A percentile compares a stretch with the other conserved stretches of the same genome.
Conservation (phyloP, 2,888 invertebrate species). For the Heliconius hortense region DNA sequence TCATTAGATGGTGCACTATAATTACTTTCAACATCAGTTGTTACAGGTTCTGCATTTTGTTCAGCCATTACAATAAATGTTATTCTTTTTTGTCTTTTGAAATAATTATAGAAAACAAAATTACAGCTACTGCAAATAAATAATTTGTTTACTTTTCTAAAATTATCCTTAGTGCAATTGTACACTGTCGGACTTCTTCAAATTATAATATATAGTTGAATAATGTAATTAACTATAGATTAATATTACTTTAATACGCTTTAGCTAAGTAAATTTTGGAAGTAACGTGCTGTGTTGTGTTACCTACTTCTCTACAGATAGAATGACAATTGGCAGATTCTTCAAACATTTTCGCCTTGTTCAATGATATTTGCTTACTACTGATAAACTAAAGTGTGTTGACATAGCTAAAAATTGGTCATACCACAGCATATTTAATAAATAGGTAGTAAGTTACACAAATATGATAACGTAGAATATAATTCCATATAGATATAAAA, state of each 20-base stretch:
- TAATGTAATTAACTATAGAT: neutral
- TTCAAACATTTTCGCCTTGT: neutral
- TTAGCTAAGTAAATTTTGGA: neutral
- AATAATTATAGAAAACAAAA: neutral
- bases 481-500: too few relatives aligned
- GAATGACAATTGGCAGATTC: slow-evolving; percentile 6
- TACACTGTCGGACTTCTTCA: neutral
- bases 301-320: neutral
- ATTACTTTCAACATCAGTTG: slow-evolving; percentile 66
- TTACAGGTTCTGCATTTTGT: slow-evolving; percentile 61
- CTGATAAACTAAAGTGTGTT: too few relatives aligned
- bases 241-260: neutral
- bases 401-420: too few relatives aligned
- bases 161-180: neutral
- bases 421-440: too few relatives aligned
- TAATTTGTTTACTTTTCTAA: slow-evolving; percentile 9
- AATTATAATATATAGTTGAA: neutral
- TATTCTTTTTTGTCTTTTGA: neutral
- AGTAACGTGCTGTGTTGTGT: neutral
- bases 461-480: too few relatives aligned
- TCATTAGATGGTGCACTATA: slow-evolving; percentile 83
- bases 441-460: too few relatives aligned
- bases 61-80: slow-evolving; percentile 61
- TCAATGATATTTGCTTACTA: neutral
- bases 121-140: slow-evolving; percentile 4